Evolutionary conservation across 2,113 vertebrate genomes (phyloP), one percentile per base, ranked within the genome.

Genomic region (Etheostoma cragini): DNA sequence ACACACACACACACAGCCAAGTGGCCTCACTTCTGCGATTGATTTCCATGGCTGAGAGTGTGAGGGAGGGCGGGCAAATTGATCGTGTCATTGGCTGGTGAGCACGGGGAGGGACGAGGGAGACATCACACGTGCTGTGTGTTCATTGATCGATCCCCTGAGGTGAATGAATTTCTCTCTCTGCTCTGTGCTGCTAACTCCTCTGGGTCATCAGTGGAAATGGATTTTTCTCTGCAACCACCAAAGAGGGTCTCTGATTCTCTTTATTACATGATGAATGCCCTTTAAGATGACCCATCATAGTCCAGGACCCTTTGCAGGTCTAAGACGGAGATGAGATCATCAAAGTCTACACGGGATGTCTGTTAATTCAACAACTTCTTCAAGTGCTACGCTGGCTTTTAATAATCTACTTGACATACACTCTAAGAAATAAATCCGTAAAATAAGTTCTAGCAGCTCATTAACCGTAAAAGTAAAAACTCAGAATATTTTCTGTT

Each of bases 81-180:
- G 80, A 82, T 76, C 4, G 47, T 68, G 72, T 76, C 61, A 67
- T 35, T 62, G 67, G 49, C 46, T 64, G 33, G 50, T 56, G 17
- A 50, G 67, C 66, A 68, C 17, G 30, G 45, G 45, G 24, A 61
- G 60, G 71, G 76, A 47, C 56, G 65, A 66, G 71, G 50, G 58
- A 53, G 64, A 84, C 72, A 68, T 52, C 35, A 4, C 71, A 47
- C 53, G 56, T 67, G 71, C 42, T 72, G 61, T 60, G 26, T 84
- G 70, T 60, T 81, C 75, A 87, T 84, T 75, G 86, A 81, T 78
- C 70, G 52, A 75, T 81, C 66, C 74, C 53, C 53, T 57, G 74
- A 66, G 61, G 78, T 72, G 67, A 63, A 84, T 79, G 46, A 24
- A 67, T 81, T 71, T 78, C 47, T 82, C 61, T 74, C 70, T 65